Evolutionary conservation across 2,888 invertebrate species (phyloP).

Genomic region (Parnassius apollo): DNA sequence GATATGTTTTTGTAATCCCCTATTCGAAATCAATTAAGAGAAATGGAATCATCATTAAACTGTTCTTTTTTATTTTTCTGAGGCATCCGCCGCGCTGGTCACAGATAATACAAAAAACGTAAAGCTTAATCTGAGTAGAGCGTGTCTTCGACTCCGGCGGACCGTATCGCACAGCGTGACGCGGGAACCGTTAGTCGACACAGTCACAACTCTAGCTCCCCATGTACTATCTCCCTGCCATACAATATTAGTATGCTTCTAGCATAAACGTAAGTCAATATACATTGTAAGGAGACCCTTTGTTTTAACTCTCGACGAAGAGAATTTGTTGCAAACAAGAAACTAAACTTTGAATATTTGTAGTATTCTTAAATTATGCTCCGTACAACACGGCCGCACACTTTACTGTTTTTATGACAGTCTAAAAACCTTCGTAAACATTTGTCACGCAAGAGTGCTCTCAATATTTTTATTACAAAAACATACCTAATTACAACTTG

Average conservation of each 20-base stretch:
- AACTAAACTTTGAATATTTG: too few species aligned
- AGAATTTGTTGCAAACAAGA: too few species aligned
- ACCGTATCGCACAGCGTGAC: slow-evolving; percentile 46
- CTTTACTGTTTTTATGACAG: too few species aligned
- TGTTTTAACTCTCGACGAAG: too few species aligned
- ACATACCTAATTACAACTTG: background rate
- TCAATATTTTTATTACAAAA: too few species aligned
- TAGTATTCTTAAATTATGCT: too few species aligned
- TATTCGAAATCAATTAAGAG: too few species aligned
- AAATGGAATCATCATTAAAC: too few species aligned
- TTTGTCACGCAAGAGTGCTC: too few species aligned
- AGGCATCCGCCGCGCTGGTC: slow-evolving; percentile 3
- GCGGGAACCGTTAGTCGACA: slow-evolving; percentile 66
- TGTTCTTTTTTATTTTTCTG: background rate
- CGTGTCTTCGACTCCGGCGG: slow-evolving; percentile 30
- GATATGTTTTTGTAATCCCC: too few species aligned
- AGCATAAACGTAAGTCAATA: slow-evolving; percentile 1
- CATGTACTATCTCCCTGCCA: slow-evolving; percentile 23
- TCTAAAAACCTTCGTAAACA: too few species aligned
- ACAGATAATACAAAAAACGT: slow-evolving; percentile 12
- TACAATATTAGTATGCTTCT: slow-evolving; percentile 23
- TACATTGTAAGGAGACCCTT: background rate
- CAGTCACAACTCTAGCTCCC: slow-evolving; percentile 42
- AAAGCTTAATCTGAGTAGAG: slow-evolving; percentile 33
- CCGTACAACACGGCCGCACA: too few species aligned